Percentiles rank a stretch among this genome's conserved stretches.
phyloP scores from a whole-genome alignment of 2,113 vertebrate genomes.

The Ictalurus furcatus region DNA sequence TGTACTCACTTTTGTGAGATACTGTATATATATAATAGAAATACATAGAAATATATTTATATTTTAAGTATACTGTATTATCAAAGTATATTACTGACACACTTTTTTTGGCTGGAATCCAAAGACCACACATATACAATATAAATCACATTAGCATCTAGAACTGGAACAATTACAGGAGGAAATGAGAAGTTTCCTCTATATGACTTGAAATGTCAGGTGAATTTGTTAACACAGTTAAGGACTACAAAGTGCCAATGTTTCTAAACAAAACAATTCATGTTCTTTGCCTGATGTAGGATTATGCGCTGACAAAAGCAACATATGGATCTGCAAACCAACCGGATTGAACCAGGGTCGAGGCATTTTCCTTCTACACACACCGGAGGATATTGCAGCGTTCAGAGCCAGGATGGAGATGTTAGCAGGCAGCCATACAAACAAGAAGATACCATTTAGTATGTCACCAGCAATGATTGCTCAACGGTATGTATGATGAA shows the following conservation, averaged over 20 bases:
- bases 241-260: background rate
- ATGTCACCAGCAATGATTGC: constrained; percentile 73
- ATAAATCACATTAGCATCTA: background rate
- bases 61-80: background rate
- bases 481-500: constrained; percentile 76
- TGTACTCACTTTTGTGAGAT: too few relatives aligned
- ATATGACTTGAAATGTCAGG: background rate
- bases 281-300: constrained; percentile 44
- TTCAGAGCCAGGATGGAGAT: constrained; percentile 72
- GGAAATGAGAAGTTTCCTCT: background rate
- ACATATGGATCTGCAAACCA: constrained; percentile 90
- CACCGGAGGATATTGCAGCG: constrained; percentile 63
- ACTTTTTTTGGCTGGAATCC: too few relatives aligned
- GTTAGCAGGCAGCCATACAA: constrained; percentile 45
- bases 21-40: too few relatives aligned
- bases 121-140: background rate
- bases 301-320: constrained; percentile 49
- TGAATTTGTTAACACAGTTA: background rate
- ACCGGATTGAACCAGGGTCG: constrained; percentile 82
- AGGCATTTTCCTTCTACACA: constrained; percentile 86
- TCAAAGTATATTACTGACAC: background rate
- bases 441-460: constrained; percentile 52
- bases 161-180: background rate
- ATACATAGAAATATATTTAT: background rate
- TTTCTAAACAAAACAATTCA: background rate